Conservation (phyloP, 2,888 invertebrate genomes). For the Idaea dimidiata region DNA sequence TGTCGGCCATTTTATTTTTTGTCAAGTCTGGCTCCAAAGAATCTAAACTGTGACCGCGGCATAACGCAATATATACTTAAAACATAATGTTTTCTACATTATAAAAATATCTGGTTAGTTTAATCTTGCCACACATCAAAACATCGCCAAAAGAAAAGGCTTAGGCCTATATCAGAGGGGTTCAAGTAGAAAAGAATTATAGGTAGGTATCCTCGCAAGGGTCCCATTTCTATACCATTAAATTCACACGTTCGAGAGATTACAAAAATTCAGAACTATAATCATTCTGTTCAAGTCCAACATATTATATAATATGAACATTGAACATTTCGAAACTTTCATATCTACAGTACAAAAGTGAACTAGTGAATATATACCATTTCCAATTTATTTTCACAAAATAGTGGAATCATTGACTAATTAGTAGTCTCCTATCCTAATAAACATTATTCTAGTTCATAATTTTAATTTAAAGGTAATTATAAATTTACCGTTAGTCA, state of each 20-base stretch:
- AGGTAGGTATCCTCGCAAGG: conserved; percentile 29
- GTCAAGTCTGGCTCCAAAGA: too few relatives aligned
- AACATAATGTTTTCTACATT: too few relatives aligned
- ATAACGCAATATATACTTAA: too few relatives aligned
- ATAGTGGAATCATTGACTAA: background rate
- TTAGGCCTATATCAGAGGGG: background rate
- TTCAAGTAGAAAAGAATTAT: conserved; percentile 13
- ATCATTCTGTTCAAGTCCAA: background rate
- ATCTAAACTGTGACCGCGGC: too few relatives aligned
- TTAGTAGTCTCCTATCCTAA: background rate
- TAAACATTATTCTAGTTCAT: background rate
- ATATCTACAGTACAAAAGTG: background rate
- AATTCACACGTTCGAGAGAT: background rate
- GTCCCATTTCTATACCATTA: background rate
- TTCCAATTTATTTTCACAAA: background rate
- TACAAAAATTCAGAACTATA: background rate
- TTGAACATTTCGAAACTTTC: background rate
- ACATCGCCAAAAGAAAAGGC: background rate
- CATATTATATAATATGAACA: too few relatives aligned
- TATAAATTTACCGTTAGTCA: conserved; percentile 32
- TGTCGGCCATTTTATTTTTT: too few relatives aligned
- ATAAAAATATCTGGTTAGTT: background rate
- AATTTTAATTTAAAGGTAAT: background rate
- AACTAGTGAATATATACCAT: background rate
- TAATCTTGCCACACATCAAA: background rate